These are phyloP conservation scores for Notodonta ziczac DNA, from an alignment of 2,888 invertebrate species.

Conservation along the genomic window DNA sequence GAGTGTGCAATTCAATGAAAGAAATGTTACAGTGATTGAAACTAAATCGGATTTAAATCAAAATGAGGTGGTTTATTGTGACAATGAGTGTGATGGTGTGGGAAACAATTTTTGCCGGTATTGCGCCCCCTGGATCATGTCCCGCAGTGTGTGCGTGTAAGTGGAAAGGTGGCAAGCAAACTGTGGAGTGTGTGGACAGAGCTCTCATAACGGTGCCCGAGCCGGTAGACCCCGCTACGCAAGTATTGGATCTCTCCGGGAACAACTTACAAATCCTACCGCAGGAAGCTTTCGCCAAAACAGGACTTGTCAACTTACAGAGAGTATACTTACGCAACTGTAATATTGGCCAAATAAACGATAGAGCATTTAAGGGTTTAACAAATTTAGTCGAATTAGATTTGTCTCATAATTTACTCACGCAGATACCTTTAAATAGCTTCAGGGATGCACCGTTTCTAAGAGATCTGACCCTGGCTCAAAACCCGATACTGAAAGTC, in stretches of 20 bases:
- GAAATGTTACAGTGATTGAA: conserved; percentile 65
- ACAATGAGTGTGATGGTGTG: conserved; percentile 75
- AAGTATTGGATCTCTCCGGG: conserved; percentile 95
- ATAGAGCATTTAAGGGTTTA: conserved; percentile 92
- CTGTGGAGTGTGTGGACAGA: conserved; percentile 94
- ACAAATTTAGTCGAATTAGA: conserved; percentile 96
- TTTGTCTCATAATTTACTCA: conserved; percentile 92
- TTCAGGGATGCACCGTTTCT: conserved; percentile 92
- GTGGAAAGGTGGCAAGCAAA: conserved; percentile 97
- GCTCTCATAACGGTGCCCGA: conserved; percentile 93
- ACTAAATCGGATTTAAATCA: conserved; percentile 59
- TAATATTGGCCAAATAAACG: conserved; percentile 93
- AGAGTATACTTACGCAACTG: conserved; percentile 93
- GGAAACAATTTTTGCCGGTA: conserved; percentile 69
- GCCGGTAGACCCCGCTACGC: conserved; percentile 94
- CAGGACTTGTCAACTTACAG: conserved; percentile 93
- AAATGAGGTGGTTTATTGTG: conserved; percentile 80
- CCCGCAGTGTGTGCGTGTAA: conserved; percentile 94
- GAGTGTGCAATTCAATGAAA: conserved; percentile 48
- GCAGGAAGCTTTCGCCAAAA: conserved; percentile 91
- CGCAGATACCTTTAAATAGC: conserved; percentile 91
- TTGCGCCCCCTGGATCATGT: conserved; percentile 86
- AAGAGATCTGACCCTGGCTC: conserved; percentile 91
- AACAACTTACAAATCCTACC: conserved; percentile 94
- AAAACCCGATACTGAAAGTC: conserved; percentile 93